Percentiles rank a stretch among this genome's conserved stretches.
Conservation (phyloP, 1,140 invertebrate species). For the Drosophila equinoxialis region DNA sequence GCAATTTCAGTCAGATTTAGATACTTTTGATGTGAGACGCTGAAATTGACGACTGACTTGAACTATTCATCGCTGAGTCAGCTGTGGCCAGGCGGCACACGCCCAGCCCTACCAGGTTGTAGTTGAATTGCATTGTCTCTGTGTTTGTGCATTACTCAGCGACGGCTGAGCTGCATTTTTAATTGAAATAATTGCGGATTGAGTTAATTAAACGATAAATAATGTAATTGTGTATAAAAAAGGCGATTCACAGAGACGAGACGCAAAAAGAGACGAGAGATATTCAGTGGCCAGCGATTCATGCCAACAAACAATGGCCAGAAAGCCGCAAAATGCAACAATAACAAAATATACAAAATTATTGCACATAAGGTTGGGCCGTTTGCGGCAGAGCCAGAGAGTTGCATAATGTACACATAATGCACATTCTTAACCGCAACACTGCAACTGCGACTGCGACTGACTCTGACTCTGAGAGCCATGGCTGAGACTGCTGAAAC, state of each 20-base stretch:
- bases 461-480: background rate
- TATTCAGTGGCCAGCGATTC: constrained; percentile 37
- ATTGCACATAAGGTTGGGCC: constrained; percentile 71
- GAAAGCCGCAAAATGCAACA: constrained; percentile 13
- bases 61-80: background rate
- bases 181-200: constrained; percentile 82
- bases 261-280: constrained; percentile 3
- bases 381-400: constrained; percentile 2
- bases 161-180: constrained; percentile 77
- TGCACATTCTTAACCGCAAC: constrained; percentile 45
- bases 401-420: constrained; percentile 75
- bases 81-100: constrained; percentile 23
- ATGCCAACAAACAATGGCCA: constrained; percentile 71
- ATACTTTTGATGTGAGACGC: background rate
- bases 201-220: constrained; percentile 83
- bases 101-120: constrained; percentile 45
- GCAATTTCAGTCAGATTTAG: background rate
- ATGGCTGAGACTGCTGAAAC: constrained; percentile 34
- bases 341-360: constrained; percentile 33
- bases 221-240: constrained; percentile 82
- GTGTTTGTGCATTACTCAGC: constrained; percentile 72
- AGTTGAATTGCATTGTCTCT: constrained; percentile 31
- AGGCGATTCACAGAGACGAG: constrained; percentile 73
- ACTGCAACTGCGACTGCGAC: background rate
- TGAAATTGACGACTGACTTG: background rate